Evolutionary conservation across 2,797 vertebrate species (phyloP), one percentile per base, ranked within the genome.

Genomic region (Meriones psammophilus): DNA sequence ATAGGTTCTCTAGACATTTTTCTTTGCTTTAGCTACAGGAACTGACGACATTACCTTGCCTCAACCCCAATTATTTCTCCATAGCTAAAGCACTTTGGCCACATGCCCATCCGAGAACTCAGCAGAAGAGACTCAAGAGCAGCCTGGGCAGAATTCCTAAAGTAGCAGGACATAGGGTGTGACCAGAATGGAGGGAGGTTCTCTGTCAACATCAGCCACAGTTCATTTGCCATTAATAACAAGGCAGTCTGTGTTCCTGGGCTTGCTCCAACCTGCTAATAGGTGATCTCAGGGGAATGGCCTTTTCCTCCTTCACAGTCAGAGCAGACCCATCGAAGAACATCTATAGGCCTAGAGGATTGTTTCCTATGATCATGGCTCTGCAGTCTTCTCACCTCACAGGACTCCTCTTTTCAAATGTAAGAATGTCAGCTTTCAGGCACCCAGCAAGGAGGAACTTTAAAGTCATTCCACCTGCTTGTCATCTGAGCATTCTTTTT

Each of bases 51-150:
- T 56, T 84, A 83, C 87, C 91, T 95, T 6, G 1, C 66, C 42
- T 96, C 58, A 80, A 22, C 88, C 78, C 68, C 95, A 96, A 85
- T 97, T 96, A 97, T 86, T 96, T 92, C 79, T 94, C 76, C 69
- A 56, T 89, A 83, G 58, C 94, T 92, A 88, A 96, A 94, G 77
- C 58, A 86, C 73, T 97, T 96, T 96, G 95, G 96, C 94, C 33
- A 56, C 15, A 15, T 33, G 94, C 93, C 94, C 89, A 76, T 91
- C 83, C 66, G 86, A 71, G 96, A 96, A 69, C 1, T 8, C 10
- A 50, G 56, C 50, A 73, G 64, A 54, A 24, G 54, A 84, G 74
- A 96, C 66, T 80, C 93, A 66, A 89, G 69, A 64, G 15, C n/a
- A 84, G 33, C 60, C 81, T 42, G 62, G 96, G 71, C 46, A 68